phyloP scores from a whole-genome alignment of 2,888 invertebrate species.

The Ichneumon xanthorius region DNA sequence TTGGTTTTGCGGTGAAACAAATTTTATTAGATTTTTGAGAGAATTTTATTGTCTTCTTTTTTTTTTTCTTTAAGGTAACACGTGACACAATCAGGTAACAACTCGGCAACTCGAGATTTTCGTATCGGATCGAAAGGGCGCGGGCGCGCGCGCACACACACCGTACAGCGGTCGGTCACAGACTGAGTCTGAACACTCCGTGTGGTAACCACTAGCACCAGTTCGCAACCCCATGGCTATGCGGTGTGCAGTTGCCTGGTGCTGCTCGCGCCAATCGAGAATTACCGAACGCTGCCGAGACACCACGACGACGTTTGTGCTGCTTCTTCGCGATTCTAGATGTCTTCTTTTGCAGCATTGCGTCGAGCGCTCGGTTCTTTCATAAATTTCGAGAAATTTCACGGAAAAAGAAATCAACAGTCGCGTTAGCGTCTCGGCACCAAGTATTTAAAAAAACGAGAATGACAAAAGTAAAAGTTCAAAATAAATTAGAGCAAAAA shows the following conservation, averaged over 20 bases:
- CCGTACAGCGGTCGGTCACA: constrained; percentile 74
- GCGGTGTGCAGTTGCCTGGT: constrained; percentile 47
- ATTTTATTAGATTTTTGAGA: background rate
- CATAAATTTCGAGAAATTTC: background rate
- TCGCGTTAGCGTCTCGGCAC: no score
- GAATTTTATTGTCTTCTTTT: background rate
- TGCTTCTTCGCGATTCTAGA: constrained; percentile 21
- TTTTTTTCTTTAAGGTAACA: background rate
- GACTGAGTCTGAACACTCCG: constrained; percentile 73
- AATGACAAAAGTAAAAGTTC: background rate
- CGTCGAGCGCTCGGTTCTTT: background rate
- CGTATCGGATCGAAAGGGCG: constrained; percentile 31
- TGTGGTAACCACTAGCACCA: constrained; percentile 35
- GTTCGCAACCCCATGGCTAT: constrained; percentile 45
- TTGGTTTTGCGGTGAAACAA: background rate
- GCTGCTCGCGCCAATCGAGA: constrained; percentile 72
- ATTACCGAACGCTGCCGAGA: constrained; percentile 73
- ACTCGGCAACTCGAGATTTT: constrained; percentile 3
- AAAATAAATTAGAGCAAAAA: background rate
- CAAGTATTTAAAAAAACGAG: background rate
- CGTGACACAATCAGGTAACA: background rate
- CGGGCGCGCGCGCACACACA: constrained; percentile 47
- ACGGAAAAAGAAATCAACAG: background rate
- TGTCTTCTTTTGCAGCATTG: constrained; percentile 7
- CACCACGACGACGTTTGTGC: constrained; percentile 33